Evolutionary conservation across 2,797 vertebrate species (phyloP), one percentile per base, ranked within the genome.

Genomic region (Fistularia tabacaria): DNA sequence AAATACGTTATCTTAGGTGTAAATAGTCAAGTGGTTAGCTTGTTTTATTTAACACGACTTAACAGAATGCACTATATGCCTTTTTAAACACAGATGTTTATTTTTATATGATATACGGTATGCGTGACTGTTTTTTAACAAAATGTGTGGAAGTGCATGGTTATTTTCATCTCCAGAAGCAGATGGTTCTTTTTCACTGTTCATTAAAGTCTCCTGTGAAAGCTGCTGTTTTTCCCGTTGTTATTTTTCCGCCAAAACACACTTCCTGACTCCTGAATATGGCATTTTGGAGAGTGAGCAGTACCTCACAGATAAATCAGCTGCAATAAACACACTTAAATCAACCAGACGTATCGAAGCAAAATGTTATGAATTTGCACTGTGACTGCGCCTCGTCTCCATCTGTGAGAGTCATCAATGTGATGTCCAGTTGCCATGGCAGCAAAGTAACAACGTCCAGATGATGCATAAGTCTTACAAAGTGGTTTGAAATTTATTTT

Each of bases 71-170:
- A 79, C 71, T 81, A 43, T 71, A 71, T 67, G 69, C 74, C 14
- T 65, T 73, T 47, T 81, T 70, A 37, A 71, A 69, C 73, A 82
- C 72, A 91, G 88, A 91, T 87, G 54, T 92, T 75, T 92, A 92
- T 92, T 92, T 92, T 92, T 92, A 38, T 92, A 91, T 83, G 54
- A 81, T 80, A 79, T 75, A 61, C 11, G 47, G 69, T 56, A 77
- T 62, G 47, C 67, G 54, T 65, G 44, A 73, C 58, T 82, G 12
- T 70, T 73, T 76, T 80, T 61, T 48, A 64, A 52, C 46, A 61
- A 76, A 77, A 71, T 47, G 59, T 75, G 64, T 49, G 43, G 60
- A 51, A 54, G 68, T 25, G 25, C 25, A 25, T 25, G 25, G 25
- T 25, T 25, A 25, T 25, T 25, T 25, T 25, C 25, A 25, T 25